Conservation (phyloP, 2,797 vertebrate species). For the Etheostoma perlongum region DNA sequence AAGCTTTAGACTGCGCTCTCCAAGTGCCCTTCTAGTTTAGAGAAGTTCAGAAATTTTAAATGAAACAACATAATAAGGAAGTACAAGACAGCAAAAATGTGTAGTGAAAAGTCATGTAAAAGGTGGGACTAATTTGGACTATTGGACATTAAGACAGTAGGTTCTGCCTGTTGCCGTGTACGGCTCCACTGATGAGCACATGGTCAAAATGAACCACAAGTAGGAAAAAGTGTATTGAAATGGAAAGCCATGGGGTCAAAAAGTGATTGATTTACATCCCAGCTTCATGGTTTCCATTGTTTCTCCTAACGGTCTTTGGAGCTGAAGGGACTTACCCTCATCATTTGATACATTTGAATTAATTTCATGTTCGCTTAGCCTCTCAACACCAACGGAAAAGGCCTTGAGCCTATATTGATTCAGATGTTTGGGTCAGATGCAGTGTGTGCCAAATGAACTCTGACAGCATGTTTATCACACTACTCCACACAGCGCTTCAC, state of each 20-base stretch:
- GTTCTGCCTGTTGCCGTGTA: too few relatives aligned
- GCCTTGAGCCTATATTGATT: slow-evolving; percentile 70
- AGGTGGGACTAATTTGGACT: too few relatives aligned
- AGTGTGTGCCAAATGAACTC: slow-evolving; percentile 78
- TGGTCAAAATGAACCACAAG: neutral
- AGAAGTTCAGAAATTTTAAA: too few relatives aligned
- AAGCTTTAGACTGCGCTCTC: too few relatives aligned
- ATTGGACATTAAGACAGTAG: too few relatives aligned
- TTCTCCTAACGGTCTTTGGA: neutral
- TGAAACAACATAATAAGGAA: too few relatives aligned
- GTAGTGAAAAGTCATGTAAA: too few relatives aligned
- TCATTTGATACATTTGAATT: slow-evolving; percentile 16
- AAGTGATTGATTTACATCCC: neutral
- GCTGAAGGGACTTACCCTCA: slow-evolving; percentile 10
- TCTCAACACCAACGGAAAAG: slow-evolving; percentile 47
- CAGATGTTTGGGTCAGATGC: slow-evolving; percentile 78
- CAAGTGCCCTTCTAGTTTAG: too few relatives aligned
- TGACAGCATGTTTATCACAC: slow-evolving; percentile 78
- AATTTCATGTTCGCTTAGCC: slow-evolving; percentile 35
- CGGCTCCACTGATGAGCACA: too few relatives aligned
- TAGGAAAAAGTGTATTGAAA: neutral
- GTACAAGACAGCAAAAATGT: too few relatives aligned
- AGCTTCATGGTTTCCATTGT: neutral
- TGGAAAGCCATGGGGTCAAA: neutral
- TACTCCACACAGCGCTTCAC: slow-evolving; percentile 72